These are phyloP conservation scores for Falco berigora DNA, from an alignment of 2,797 vertebrate genomes.

Conservation along the genomic window DNA sequence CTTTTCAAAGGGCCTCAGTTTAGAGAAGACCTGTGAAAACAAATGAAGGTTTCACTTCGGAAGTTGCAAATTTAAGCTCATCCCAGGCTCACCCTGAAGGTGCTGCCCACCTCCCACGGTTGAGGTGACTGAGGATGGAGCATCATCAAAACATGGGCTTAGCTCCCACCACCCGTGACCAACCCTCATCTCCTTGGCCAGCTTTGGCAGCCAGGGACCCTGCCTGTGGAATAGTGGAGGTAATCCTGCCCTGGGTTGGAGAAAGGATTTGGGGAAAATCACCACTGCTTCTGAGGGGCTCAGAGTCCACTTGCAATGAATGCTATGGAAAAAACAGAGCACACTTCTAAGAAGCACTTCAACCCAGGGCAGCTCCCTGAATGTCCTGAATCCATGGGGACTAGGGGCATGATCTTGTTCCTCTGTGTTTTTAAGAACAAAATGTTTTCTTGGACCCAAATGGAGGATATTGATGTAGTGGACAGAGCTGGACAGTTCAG, in stretches of 20 bases:
- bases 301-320: not conserved
- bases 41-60: not conserved
- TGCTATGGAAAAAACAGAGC: not conserved
- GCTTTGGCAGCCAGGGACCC: not conserved
- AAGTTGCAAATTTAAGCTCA: not conserved
- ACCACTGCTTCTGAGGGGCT: not conserved
- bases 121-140: not conserved
- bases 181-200: not conserved
- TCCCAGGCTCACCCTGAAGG: not conserved
- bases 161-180: not conserved
- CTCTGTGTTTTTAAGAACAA: not conserved
- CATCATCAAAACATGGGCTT: not conserved
- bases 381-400: not conserved
- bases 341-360: not conserved
- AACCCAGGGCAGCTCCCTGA: not conserved
- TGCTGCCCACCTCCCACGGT: not conserved
- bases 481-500: not conserved
- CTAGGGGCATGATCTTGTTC: not conserved
- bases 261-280: not conserved
- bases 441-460: not conserved
- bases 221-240: not conserved
- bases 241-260: not conserved
- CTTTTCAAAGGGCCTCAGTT: not conserved
- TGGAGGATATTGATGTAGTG: not conserved
- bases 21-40: not conserved